These are phyloP conservation scores for Patella ulyssiponensis DNA, from an alignment of 2,888 invertebrate species.

Conservation along the genomic window DNA sequence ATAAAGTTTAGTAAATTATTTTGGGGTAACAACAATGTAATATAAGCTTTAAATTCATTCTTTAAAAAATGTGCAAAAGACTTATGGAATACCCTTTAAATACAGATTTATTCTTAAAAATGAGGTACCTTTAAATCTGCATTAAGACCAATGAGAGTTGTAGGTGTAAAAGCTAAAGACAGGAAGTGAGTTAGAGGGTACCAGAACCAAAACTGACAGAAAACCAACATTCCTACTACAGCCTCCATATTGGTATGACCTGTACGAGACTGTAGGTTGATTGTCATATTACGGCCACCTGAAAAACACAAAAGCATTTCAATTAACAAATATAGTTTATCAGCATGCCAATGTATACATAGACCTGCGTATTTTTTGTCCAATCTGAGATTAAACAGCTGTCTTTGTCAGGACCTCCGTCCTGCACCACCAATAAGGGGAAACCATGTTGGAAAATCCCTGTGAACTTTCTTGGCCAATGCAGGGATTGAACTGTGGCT, in stretches of 20 bases:
- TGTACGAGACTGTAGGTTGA: constrained; percentile 94
- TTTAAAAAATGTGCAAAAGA: background rate
- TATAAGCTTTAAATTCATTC: background rate
- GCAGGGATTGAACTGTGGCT: too few relatives aligned
- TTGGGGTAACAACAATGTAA: background rate
- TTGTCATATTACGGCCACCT: constrained; percentile 95
- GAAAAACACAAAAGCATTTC: background rate
- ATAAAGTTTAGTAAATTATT: background rate
- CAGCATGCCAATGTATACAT: too few relatives aligned
- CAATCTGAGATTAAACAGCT: too few relatives aligned
- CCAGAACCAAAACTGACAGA: constrained; percentile 99
- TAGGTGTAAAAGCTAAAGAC: constrained; percentile 95
- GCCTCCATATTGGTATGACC: constrained; percentile 98
- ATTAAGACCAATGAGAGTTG: constrained; percentile 94
- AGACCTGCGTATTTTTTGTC: too few relatives aligned
- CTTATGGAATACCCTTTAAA: background rate
- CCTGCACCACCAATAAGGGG: too few relatives aligned
- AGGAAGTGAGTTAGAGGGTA: constrained; percentile 97
- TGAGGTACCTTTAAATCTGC: constrained; percentile 82
- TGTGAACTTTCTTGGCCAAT: too few relatives aligned
- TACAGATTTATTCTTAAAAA: background rate
- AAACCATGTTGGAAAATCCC: too few relatives aligned
- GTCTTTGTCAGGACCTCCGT: too few relatives aligned
- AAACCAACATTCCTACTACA: constrained; percentile 96
- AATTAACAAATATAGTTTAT: too few relatives aligned